phyloP scores from a whole-genome alignment of 2,113 vertebrate genomes.

The Pelecanoides urinatrix region DNA sequence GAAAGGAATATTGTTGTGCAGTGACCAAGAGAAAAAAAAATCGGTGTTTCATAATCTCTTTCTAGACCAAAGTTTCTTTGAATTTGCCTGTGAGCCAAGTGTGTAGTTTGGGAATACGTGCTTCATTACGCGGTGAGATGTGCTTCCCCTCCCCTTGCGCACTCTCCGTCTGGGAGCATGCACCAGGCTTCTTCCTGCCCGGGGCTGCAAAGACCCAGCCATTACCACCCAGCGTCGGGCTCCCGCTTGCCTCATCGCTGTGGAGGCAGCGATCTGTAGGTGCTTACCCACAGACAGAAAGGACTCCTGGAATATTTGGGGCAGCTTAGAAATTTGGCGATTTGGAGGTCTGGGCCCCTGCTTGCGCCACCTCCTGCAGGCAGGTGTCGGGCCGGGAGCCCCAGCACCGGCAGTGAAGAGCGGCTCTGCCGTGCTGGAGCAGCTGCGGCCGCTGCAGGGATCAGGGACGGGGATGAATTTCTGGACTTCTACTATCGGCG shows the following conservation, averaged over 20 bases:
- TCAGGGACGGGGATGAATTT: fast-evolving
- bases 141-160: not conserved
- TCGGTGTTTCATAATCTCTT: not conserved
- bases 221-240: not conserved
- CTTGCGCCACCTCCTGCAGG: not conserved
- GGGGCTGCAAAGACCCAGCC: not conserved
- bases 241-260: not conserved
- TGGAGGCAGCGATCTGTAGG: fast-evolving
- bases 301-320: not conserved
- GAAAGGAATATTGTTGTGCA: not conserved
- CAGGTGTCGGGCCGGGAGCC: fast-evolving
- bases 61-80: not conserved
- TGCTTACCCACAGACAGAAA: not conserved
- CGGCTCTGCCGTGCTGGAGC: too few relatives aligned
- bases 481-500: fast-evolving
- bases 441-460: fast-evolving
- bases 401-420: too few relatives aligned
- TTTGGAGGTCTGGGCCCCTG: not conserved
- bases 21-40: not conserved
- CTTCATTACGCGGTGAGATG: not conserved
- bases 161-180: not conserved
- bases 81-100: not conserved
- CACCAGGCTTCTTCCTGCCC: not conserved
- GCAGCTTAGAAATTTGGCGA: not conserved
- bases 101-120: not conserved